These are phyloP conservation scores for Chroicocephalus ridibundus DNA, from an alignment of 2,113 vertebrate species.

Conservation along the genomic window DNA sequence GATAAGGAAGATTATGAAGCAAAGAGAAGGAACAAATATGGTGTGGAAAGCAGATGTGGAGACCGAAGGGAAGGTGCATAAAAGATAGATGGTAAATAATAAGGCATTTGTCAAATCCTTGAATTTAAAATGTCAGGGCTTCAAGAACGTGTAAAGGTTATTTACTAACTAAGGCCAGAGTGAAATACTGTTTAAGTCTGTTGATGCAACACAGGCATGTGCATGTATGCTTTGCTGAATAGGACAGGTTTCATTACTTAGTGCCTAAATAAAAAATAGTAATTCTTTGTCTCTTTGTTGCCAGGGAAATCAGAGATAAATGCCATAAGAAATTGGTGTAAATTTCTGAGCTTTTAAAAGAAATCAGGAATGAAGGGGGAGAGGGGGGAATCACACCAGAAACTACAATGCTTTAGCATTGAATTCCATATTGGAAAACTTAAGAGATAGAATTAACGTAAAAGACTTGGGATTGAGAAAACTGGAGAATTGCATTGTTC, in stretches of 20 bases:
- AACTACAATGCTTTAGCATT: neutral
- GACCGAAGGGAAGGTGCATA: neutral
- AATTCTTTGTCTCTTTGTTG: conserved; percentile 36
- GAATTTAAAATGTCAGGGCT: neutral
- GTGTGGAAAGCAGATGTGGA: neutral
- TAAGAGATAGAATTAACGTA: neutral
- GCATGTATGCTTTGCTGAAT: neutral
- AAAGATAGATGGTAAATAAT: conserved; percentile 48
- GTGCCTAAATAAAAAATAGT: neutral
- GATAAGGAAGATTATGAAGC: conserved; percentile 9
- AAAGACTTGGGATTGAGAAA: neutral
- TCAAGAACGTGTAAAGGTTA: conserved; percentile 20
- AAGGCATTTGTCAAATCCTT: conserved; percentile 41
- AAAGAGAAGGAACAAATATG: conserved; percentile 36
- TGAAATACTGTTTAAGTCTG: neutral
- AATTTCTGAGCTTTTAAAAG: conserved; percentile 13
- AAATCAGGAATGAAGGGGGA: neutral
- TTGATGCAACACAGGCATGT: neutral
- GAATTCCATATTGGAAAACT: neutral
- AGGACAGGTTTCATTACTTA: neutral
- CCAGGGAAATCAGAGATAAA: conserved; percentile 27
- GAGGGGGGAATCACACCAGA: neutral
- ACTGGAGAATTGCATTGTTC: neutral
- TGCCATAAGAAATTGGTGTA: neutral
- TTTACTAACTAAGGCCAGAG: conserved; percentile 39